phyloP scores from a whole-genome alignment of 2,113 vertebrate species.

The Crotalus viridis region DNA sequence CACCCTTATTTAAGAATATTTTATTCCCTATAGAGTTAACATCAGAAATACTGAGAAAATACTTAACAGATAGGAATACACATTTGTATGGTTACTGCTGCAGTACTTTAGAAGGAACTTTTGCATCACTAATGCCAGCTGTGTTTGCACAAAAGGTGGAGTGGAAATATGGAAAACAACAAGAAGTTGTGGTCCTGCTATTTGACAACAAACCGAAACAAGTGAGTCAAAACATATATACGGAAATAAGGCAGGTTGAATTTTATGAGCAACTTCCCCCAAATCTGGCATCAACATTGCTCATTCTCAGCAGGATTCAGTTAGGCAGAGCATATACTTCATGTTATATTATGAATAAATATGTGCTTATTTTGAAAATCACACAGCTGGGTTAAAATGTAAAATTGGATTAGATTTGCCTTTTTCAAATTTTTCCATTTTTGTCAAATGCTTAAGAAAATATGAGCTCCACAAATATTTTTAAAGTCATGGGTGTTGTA shows the following conservation, averaged over 20 bases:
- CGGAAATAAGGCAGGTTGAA: not conserved
- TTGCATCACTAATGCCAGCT: not conserved
- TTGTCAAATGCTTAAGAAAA: not conserved
- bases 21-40: not conserved
- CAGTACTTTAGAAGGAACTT: not conserved
- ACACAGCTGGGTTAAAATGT: not conserved
- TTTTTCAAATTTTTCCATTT: not conserved
- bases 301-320: not conserved
- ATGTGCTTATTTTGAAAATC: not conserved
- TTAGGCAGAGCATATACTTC: not conserved
- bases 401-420: not conserved
- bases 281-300: not conserved
- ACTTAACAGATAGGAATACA: not conserved
- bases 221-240: not conserved
- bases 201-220: not conserved
- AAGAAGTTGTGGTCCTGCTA: not conserved
- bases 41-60: not conserved
- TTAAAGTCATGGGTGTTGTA: not conserved
- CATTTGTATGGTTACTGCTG: not conserved
- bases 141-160: not conserved
- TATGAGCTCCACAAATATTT: not conserved
- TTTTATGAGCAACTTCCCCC: not conserved
- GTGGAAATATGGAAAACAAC: not conserved
- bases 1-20: not conserved
- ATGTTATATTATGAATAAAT: not conserved